Base-by-base conservation (phyloP, 2,888 invertebrate genomes). In the Calameuta idolon region DNA sequence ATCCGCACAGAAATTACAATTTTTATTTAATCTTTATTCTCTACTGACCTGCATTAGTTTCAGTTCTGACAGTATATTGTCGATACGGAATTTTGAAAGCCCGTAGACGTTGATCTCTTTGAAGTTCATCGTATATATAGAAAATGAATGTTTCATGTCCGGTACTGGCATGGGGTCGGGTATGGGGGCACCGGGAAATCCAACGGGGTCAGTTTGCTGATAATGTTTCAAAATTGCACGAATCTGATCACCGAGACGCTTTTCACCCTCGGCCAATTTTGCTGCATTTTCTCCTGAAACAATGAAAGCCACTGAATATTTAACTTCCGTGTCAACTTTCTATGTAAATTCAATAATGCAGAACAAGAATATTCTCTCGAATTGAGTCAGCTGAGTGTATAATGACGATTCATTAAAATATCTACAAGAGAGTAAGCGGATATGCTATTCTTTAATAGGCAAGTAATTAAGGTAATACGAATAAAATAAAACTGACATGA, bases 161-260 rank as follows among this genome's bases (percentile, higher is more conserved):
- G 97, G 97, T 34, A 97, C 95, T 1, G 93, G 92, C 92, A 96
- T 94, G 0, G 98, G 97, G 88, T 97, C 97, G 0, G 96, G 96
- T 76, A 97, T 93, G 1, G 95, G 94, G 0, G 94, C 95, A 0
- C 96, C 96, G 0, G 97, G 97, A n/a, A 97, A 89, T 11, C 97
- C 97, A 9, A 96, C 92, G 0, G 97, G 97, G 90, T 97, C 95
- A 30, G 94, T 93, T 87, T 96, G 94, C 90, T 97, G 96, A 91
- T 95, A 97, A 89, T 97, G 97, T 79, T 96, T 95, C 69, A 97
- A 88, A 12, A 97, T 92, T 11, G 93, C 92, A 74, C 95, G 92
- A 73, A 97, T 93, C 87, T 95, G 95, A 79, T 96, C 94, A 79
- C 96, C 95, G 74, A 97, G 92, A 86, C 94, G 95, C 87, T 95